phyloP scores from a whole-genome alignment of 2,797 vertebrate genomes.

The Dendrocincla fuliginosa region DNA sequence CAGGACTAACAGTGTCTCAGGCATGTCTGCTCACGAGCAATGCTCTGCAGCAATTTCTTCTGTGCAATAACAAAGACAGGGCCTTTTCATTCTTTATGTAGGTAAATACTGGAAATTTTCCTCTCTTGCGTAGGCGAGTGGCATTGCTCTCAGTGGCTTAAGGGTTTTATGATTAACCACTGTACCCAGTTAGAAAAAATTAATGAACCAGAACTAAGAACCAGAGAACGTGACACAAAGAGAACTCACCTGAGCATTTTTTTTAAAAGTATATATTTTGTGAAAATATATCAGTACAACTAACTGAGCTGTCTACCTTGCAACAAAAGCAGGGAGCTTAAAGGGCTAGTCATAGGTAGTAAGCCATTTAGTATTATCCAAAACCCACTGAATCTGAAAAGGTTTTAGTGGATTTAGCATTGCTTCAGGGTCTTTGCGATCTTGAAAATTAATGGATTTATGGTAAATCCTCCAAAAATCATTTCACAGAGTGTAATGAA shows the following conservation, averaged over 20 bases:
- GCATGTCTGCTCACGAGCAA: background rate
- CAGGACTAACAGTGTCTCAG: background rate
- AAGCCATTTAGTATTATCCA: background rate
- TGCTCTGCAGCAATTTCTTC: background rate
- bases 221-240: background rate
- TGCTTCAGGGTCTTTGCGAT: background rate
- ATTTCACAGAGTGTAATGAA: background rate
- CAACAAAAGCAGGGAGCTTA: background rate
- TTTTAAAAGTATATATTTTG: background rate
- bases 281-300: background rate
- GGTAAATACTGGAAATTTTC: background rate
- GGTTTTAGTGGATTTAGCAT: background rate
- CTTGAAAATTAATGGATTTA: conserved; percentile 11
- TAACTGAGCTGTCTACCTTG: background rate
- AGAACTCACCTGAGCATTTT: background rate
- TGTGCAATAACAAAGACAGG: background rate
- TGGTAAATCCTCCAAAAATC: conserved; percentile 6
- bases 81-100: background rate
- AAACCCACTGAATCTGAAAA: conserved; percentile 9
- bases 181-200: background rate
- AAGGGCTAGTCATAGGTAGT: background rate
- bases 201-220: conserved; percentile 9
- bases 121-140: background rate
- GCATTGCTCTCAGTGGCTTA: background rate
- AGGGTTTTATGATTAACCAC: conserved; percentile 17